phyloP scores from a whole-genome alignment of 2,797 vertebrate species.

The Labroides dimidiatus region DNA sequence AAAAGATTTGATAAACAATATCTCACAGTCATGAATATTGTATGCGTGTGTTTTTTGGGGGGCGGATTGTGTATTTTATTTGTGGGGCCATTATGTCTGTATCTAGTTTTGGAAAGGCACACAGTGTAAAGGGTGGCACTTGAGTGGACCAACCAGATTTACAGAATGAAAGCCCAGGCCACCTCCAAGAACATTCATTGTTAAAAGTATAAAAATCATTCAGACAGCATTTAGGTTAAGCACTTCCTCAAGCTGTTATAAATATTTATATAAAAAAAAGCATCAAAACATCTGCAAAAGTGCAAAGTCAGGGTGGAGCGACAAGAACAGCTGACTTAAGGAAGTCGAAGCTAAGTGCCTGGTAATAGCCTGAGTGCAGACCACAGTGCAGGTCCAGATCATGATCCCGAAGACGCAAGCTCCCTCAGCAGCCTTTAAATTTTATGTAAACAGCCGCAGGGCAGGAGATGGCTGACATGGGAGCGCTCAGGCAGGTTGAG shows the following conservation, averaged over 20 bases:
- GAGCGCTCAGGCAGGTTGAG: slow-evolving; percentile 16
- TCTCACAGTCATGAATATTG: too few species aligned
- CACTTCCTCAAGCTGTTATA: slow-evolving; percentile 6
- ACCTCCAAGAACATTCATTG: too few species aligned
- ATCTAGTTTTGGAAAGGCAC: too few species aligned
- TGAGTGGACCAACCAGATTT: too few species aligned
- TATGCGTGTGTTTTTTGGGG: too few species aligned
- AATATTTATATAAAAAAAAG: not conserved
- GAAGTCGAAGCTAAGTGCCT: slow-evolving; percentile 27
- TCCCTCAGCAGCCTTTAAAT: slow-evolving; percentile 60
- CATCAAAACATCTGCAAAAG: slow-evolving; percentile 3
- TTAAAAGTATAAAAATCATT: too few species aligned
- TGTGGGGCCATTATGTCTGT: too few species aligned
- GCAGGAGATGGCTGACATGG: slow-evolving; percentile 37
- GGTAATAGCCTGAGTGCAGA: slow-evolving; percentile 29
- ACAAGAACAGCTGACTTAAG: slow-evolving; percentile 23
- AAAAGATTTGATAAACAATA: too few species aligned
- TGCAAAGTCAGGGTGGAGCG: slow-evolving; percentile 27
- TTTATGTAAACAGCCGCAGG: slow-evolving; percentile 57
- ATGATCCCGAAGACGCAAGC: slow-evolving; percentile 25
- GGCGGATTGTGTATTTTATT: too few species aligned
- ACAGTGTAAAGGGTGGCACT: too few species aligned
- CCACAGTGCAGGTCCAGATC: slow-evolving; percentile 27
- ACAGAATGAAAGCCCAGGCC: too few species aligned
- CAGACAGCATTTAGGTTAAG: too few species aligned